These are phyloP conservation scores for Gephyroberyx darwinii DNA, from an alignment of 2,797 vertebrate genomes.

Conservation along the genomic window DNA sequence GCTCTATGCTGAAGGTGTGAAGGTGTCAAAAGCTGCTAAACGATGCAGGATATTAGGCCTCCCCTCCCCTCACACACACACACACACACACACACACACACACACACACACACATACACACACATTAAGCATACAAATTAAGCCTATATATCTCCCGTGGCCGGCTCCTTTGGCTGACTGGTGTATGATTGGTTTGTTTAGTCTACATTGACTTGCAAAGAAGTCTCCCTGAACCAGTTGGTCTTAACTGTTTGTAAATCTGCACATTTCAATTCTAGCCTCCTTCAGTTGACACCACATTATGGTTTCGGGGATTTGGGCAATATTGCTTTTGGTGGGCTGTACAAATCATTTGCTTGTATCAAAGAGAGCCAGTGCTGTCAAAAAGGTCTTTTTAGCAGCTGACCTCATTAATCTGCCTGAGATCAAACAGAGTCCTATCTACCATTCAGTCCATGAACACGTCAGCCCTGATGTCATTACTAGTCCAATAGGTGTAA, in stretches of 20 bases:
- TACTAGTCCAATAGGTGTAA: background rate
- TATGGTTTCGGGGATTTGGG: slow-evolving; percentile 29
- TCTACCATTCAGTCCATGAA: slow-evolving; percentile 30
- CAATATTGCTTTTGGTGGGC: slow-evolving; percentile 47
- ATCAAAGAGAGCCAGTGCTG: slow-evolving; percentile 39
- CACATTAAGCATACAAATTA: background rate
- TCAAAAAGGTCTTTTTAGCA: slow-evolving; percentile 52
- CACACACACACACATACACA: slow-evolving; percentile 15
- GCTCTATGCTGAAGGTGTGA: slow-evolving; percentile 66
- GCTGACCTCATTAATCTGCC: slow-evolving; percentile 60
- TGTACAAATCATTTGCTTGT: slow-evolving; percentile 43
- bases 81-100: slow-evolving; percentile 37
- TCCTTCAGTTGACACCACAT: slow-evolving; percentile 8
- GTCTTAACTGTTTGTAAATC: slow-evolving; percentile 11
- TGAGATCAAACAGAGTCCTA: slow-evolving; percentile 50
- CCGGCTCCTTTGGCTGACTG: slow-evolving; percentile 2
- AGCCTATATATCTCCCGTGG: background rate
- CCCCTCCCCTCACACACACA: slow-evolving; percentile 32
- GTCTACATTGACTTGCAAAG: background rate
- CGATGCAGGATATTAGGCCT: slow-evolving; percentile 61
- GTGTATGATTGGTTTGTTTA: background rate
- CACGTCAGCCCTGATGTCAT: background rate
- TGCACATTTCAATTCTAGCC: slow-evolving; percentile 16
- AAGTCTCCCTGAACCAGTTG: background rate
- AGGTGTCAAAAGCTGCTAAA: slow-evolving; percentile 70